A percentile compares a stretch with the other conserved stretches of the same genome.
Evolutionary conservation across 1,140 invertebrate genomes (phyloP).

Genomic region (Apis dorsata): DNA sequence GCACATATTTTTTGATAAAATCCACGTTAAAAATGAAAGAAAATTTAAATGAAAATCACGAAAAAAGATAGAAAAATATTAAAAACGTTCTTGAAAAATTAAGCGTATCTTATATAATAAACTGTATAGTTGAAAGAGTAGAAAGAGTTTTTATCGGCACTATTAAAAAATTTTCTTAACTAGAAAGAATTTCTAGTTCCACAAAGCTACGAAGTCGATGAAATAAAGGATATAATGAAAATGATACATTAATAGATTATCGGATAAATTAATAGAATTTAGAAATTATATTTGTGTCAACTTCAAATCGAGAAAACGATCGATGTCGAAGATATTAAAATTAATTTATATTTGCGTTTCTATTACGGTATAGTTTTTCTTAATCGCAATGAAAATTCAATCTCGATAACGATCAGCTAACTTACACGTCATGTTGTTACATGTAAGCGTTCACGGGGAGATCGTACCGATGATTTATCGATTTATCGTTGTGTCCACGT

Average conservation of each 20-base stretch:
- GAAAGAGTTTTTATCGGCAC: not conserved
- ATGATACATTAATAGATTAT: too few relatives aligned
- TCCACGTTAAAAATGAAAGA: not conserved
- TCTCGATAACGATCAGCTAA: not conserved
- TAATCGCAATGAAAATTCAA: not conserved
- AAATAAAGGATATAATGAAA: too few relatives aligned
- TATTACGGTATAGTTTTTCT: not conserved
- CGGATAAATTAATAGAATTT: too few relatives aligned
- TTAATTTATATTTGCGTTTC: too few relatives aligned
- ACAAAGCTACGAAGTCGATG: not conserved
- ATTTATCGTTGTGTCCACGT: conserved; percentile 53
- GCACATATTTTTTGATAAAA: not conserved
- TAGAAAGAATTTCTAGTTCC: not conserved
- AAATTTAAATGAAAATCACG: not conserved
- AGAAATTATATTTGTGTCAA: too few relatives aligned
- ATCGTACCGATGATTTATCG: conserved; percentile 43
- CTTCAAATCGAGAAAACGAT: too few relatives aligned
- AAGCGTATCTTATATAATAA: not conserved
- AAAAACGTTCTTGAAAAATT: not conserved
- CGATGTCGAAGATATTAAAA: too few relatives aligned
- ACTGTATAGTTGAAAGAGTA: not conserved
- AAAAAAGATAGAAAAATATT: not conserved
- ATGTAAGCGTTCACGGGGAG: not conserved
- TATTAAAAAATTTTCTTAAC: not conserved
- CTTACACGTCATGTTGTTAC: not conserved